These are phyloP conservation scores for Tokudaia tokunoshimensis DNA, from an alignment of 2,797 vertebrate species.

Conservation along the genomic window DNA sequence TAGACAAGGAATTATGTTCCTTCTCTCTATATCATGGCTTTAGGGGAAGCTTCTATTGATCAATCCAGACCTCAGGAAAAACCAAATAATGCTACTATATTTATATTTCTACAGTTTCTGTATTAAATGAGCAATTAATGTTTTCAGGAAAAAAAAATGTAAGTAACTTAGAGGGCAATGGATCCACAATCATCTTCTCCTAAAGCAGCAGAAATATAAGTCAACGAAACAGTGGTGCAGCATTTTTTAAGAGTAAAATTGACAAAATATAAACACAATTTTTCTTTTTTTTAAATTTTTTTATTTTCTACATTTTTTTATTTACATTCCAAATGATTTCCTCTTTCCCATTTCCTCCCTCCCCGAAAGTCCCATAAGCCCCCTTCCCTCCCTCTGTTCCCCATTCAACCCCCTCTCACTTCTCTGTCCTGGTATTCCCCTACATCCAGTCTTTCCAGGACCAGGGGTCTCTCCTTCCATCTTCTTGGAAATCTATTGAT, in stretches of 20 bases:
- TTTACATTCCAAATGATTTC: too few species aligned
- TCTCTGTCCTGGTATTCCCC: too few species aligned
- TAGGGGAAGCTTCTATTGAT: not conserved
- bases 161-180: not conserved
- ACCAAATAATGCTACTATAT: not conserved
- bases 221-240: not conserved
- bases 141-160: not conserved
- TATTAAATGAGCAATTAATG: not conserved
- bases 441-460: too few species aligned
- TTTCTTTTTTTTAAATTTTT: too few species aligned
- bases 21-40: not conserved
- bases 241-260: not conserved
- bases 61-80: not conserved
- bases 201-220: not conserved
- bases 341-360: too few species aligned
- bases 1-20: not conserved
- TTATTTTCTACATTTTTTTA: too few species aligned
- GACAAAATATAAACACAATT: not conserved
- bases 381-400: too few species aligned
- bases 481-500: too few species aligned
- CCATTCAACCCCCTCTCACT: too few species aligned
- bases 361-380: too few species aligned
- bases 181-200: not conserved
- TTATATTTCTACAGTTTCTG: not conserved
- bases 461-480: too few species aligned